Base-by-base conservation (phyloP, 2,797 vertebrate species). In the Mus minutoides region DNA sequence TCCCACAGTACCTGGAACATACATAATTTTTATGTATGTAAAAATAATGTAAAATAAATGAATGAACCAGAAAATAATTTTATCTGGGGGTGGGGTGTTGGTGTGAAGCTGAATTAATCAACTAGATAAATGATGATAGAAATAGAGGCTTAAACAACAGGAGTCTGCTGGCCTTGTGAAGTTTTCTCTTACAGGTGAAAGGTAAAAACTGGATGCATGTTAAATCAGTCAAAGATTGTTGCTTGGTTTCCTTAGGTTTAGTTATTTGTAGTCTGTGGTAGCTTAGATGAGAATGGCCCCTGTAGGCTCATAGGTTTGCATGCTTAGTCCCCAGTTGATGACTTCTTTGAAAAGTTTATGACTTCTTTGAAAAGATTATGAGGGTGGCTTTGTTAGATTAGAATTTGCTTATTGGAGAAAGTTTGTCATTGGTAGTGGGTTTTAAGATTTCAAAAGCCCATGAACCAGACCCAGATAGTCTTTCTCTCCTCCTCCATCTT, bases 1-100 rank as follows among this genome's bases (percentile, higher is more conserved):
- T 88, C 62, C 6, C n/a, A 82, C 4, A 90, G 22, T 73, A 31
- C n/a, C 46, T 75, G 3, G 62, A 86, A 82, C 52, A 54, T 26
- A 87, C 40, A 77, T 77, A 91, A 71, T 80, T 94, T 92, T 78
- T 69, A 64, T n/a, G 22, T 34, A 86, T 94, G 34, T 75, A 19
- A 22, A 79, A 86, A 79, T 49, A 8, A n/a, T 73, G 26, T 46
- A 40, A 85, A 88, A 84, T 80, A 78, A 85, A 80, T 75, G 12
- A 88, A 69, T 62, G 24, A 93, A 31, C 6, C 16, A 88, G 9
- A 1, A 77, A 31, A 80, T 14, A 69, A 76, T 82, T 90, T 79
- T 43, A 90, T 40, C 0, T 88, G 49, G 49, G 34, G 2, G 6
- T 46, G 29, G n/a, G 75, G 75, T 73, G 26, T 29, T 13, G 12